Evolutionary conservation across 2,888 invertebrate species (phyloP), one percentile per base, ranked within the genome.

Genomic region (Arctia plantaginis): DNA sequence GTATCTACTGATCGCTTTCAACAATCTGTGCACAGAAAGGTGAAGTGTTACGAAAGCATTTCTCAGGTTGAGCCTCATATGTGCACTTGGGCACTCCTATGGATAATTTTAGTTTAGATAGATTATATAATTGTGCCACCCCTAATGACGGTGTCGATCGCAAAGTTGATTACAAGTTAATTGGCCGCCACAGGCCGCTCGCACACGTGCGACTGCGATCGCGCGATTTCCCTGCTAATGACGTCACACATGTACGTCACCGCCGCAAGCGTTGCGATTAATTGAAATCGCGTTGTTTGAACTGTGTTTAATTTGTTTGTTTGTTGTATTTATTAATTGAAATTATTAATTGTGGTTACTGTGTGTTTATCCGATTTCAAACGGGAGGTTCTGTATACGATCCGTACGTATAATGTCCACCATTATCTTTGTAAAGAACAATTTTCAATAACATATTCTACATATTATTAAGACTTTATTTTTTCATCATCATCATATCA

Each of bases 161-260:
- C 80, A 68, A 81, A 81, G 74, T 83, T 83, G 77, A 85, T 85
- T 82, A 83, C 83, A 77, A 80, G 76, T 79, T 85, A 83, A 85
- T 85, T 83, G 82, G 75, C 81, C 71, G 67, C 70, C 72, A 68
- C 68, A 78, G 76, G 82, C 72, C 72, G 76, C 68, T 71, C 72
- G 62, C 77, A 78, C 76, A 81, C 80, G 66, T 62, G 33, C 77
- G 76, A 80, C 74, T 69, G 62, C 41, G 23, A 59, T 62, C 65
- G 71, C 79, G 76, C 79, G 30, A 59, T 62, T 39, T 82, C 77
- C 79, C 74, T 80, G 78, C 76, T 82, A 81, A 82, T 80, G 78
- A 77, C 84, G 79, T 80, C 78, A 76, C 77, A 73, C 81, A 82
- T 78, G 82, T 77, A 78, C 79, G 73, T 79, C 75, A 77, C 74